Evolutionary conservation across 2,888 invertebrate genomes (phyloP).

Genomic region (Heliconius sara): DNA sequence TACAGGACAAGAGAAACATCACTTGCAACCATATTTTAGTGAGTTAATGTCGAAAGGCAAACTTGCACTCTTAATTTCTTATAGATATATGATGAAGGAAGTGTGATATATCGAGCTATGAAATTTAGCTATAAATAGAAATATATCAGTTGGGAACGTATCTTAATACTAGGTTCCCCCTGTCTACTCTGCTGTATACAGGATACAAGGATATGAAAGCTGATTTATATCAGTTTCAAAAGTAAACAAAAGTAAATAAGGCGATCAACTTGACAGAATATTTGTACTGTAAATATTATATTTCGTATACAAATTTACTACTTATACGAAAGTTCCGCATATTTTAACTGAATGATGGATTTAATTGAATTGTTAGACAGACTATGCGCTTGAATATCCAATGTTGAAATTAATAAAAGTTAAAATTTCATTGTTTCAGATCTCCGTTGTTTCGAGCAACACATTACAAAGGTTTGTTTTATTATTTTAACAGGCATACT

Average conservation of each 20-base stretch:
- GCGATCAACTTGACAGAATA: not conserved
- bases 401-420: slow-evolving; percentile 12
- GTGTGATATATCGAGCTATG: not conserved
- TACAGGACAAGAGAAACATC: slow-evolving; percentile 33
- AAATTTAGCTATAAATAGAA: not conserved
- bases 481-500: slow-evolving; percentile 20
- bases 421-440: slow-evolving; percentile 57
- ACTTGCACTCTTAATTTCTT: not conserved
- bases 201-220: too few species aligned
- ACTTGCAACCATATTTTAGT: not conserved
- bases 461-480: slow-evolving; percentile 40
- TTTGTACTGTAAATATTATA: not conserved
- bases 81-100: not conserved
- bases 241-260: not conserved
- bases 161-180: too few species aligned
- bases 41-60: not conserved
- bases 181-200: too few species aligned
- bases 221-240: not conserved
- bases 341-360: not conserved
- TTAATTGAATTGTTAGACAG: slow-evolving; percentile 15
- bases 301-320: not conserved
- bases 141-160: not conserved
- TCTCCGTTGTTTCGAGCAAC: slow-evolving; percentile 48
- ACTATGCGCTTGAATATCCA: slow-evolving; percentile 1
- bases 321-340: not conserved